Evolutionary conservation across 2,113 vertebrate species (phyloP), one percentile per base, ranked within the genome.

Genomic region (Seriola rivoliana): DNA sequence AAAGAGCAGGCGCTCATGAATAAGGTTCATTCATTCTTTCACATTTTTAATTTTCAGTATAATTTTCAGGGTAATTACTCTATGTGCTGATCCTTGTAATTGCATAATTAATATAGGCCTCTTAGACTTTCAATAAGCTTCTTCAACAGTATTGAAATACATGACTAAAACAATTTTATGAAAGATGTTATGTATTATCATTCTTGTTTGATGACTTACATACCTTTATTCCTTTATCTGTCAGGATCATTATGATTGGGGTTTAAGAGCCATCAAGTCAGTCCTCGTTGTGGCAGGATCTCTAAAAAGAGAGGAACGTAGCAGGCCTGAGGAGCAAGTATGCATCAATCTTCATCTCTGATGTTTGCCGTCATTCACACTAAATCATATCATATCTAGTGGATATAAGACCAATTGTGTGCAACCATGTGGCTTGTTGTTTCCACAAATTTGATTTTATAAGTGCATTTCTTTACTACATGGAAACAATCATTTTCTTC

Each of bases 251-350:
- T 96, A 90, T 88, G 90, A 94, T 32, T 94, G 95, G 94, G 88
- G 92, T 66, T 89, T 96, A 76, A 92, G 95, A 65, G 94, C 94
- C 59, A 95, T 96, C 84, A 95, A 96, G 86, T 96, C 96, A 46
- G 89, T 95, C 32, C 91, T 96, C 72, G 87, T 96, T 81, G 95
- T 95, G 14, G 94, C 94, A 62, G 93, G 95, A 19, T 95, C 96
- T 7, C 90, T 96, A 46, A 96, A 96, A 89, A 81, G 94, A 82
- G 94, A 94, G 55, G 92, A 95, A 4, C 91, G 92, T 58, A 95
- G 92, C 92, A 92, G 93, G 75, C 94, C 93, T 72, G 94, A 93
- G 86, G 92, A 96, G 55, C 95, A 96, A 94, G 96, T 96, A 93
- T 21, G 25, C 0, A 48, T 40, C n/a, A 58, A 0, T 58, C 9